phyloP scores from a whole-genome alignment of 2,888 invertebrate genomes.

The Drosophila birchii region DNA sequence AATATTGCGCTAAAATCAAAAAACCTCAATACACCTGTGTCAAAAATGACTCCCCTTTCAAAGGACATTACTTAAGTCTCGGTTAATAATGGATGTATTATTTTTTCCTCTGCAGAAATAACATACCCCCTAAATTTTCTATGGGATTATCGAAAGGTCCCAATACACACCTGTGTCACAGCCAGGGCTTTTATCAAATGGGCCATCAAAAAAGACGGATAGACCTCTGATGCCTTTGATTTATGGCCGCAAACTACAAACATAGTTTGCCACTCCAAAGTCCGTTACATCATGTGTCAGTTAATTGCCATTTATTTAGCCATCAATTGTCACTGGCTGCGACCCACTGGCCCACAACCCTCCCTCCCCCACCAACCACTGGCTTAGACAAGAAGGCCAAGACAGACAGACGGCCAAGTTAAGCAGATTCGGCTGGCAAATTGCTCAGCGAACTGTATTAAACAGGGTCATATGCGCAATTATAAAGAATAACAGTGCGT shows the following conservation, averaged over 20 bases:
- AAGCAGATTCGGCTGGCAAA: conserved; percentile 52
- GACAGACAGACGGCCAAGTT: conserved; percentile 35
- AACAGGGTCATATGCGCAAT: conserved; percentile 79
- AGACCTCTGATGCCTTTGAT: conserved; percentile 56
- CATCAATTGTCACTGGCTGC: conserved; percentile 64
- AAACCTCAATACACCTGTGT: conserved; percentile 18
- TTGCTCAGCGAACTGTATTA: conserved; percentile 77
- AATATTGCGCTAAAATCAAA: conserved; percentile 2
- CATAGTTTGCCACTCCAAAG: conserved; percentile 61
- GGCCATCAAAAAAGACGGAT: conserved; percentile 31
- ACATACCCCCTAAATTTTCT: not conserved
- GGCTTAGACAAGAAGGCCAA: conserved; percentile 26
- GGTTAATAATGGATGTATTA: not conserved
- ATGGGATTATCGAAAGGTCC: conserved; percentile 1
- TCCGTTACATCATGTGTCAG: conserved; percentile 69
- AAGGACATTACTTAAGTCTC: not conserved
- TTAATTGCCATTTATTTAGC: conserved; percentile 71
- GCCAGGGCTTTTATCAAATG: conserved; percentile 25
- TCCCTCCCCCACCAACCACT: not conserved
- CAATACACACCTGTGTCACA: conserved; percentile 21
- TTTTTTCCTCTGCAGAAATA: conserved; percentile 7
- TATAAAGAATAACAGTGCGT: conserved; percentile 67
- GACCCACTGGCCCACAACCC: conserved; percentile 30
- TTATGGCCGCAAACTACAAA: conserved; percentile 58
- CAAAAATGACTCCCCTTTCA: not conserved